Conservation (phyloP, 2,113 vertebrate genomes). For the Myocastor coypus region DNA sequence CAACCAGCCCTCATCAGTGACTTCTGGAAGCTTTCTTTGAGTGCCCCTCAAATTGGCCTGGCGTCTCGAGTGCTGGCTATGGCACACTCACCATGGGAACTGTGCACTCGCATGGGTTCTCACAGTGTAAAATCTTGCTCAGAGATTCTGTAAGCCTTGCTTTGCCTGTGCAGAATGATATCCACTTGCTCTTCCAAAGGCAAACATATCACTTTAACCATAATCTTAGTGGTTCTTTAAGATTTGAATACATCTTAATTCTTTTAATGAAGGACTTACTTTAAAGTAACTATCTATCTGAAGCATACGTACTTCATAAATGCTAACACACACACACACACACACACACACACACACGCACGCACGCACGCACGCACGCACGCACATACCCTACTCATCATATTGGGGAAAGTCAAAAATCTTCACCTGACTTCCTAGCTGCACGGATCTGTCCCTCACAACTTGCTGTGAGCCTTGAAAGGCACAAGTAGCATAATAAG, state of each 20-base stretch:
- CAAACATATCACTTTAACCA: neutral
- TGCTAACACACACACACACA: no score
- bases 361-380: no score
- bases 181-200: neutral
- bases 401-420: neutral
- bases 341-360: neutral
- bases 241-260: neutral
- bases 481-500: neutral
- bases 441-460: neutral
- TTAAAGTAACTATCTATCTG: neutral
- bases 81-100: accelerated
- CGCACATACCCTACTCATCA: neutral
- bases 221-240: neutral
- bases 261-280: neutral
- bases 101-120: neutral
- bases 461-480: neutral
- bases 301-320: neutral
- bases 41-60: accelerated
- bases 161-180: neutral
- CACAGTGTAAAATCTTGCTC: no score
- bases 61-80: no score
- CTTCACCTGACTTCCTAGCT: neutral
- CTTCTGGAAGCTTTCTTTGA: neutral
- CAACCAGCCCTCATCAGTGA: neutral
- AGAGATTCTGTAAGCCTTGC: neutral